A percentile compares a stretch with the other conserved stretches of the same genome.
Conservation (phyloP, 2,888 invertebrate genomes). For the Cerastoderma edule region DNA sequence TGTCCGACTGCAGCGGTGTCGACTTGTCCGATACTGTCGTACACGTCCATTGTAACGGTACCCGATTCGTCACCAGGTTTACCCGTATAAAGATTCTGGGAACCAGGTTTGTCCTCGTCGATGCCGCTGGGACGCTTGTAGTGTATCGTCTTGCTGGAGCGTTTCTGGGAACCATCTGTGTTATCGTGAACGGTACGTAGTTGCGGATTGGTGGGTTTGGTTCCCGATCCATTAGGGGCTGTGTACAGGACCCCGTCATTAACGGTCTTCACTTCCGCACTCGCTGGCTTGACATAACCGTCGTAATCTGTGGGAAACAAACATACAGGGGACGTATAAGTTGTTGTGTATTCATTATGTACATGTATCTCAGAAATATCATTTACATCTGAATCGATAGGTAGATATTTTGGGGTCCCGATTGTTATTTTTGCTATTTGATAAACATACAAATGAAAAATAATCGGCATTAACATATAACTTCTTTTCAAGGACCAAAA, state of each 20-base stretch:
- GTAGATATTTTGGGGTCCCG: too few species aligned
- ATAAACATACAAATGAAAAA: too few species aligned
- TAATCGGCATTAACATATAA: too few species aligned
- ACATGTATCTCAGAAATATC: too few species aligned
- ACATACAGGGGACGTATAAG: too few species aligned
- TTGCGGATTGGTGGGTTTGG: slow-evolving; percentile 24
- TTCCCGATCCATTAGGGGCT: slow-evolving; percentile 48
- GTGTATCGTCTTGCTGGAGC: slow-evolving; percentile 39
- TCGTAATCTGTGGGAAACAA: slow-evolving; percentile 19
- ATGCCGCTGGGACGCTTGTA: slow-evolving; percentile 31
- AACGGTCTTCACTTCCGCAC: slow-evolving; percentile 10
- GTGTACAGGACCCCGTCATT: slow-evolving; percentile 36
- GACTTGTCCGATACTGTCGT: slow-evolving; percentile 45
- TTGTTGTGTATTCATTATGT: too few species aligned
- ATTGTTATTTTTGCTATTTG: too few species aligned
- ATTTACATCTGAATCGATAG: too few species aligned
- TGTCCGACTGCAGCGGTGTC: background rate
- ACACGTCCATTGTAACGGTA: slow-evolving; percentile 19
- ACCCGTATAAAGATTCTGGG: background rate
- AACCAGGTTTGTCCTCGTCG: background rate
- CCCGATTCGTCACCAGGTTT: background rate
- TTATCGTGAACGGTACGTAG: background rate
- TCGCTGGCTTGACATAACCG: slow-evolving; percentile 48
- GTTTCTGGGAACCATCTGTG: background rate
- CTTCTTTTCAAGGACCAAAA: too few species aligned